These are phyloP conservation scores for Glossophaga mutica DNA, from an alignment of 2,797 vertebrate species.

Conservation along the genomic window DNA sequence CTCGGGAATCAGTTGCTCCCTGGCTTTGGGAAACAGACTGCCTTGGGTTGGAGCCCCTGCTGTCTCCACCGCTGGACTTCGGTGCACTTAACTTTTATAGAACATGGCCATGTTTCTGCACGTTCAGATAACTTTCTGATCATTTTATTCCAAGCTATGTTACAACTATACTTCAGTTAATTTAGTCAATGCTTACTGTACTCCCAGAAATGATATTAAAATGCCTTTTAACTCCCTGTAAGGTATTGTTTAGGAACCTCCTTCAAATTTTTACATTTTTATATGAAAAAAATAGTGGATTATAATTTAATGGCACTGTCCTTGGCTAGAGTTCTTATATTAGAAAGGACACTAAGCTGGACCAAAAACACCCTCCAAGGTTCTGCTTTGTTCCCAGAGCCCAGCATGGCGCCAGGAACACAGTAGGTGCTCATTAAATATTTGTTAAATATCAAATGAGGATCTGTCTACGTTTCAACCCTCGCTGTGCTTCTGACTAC, in stretches of 20 bases:
- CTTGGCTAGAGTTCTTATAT: not conserved
- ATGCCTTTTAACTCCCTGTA: not conserved
- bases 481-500: not conserved
- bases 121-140: not conserved
- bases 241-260: not conserved
- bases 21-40: not conserved
- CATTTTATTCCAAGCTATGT: not conserved
- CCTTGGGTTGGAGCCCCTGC: not conserved
- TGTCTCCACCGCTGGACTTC: not conserved
- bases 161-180: not conserved
- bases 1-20: not conserved
- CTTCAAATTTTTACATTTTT: not conserved
- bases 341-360: not conserved
- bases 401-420: not conserved
- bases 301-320: not conserved
- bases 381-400: not conserved
- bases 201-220: not conserved
- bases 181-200: not conserved
- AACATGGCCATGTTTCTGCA: not conserved
- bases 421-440: constrained; percentile 11
- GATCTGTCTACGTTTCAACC: not conserved
- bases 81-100: not conserved
- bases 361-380: too few relatives aligned
- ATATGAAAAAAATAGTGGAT: not conserved
- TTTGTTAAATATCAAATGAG: not conserved